Evolutionary conservation across 2,113 vertebrate species (phyloP).

Genomic region (Saccopteryx leptura): DNA sequence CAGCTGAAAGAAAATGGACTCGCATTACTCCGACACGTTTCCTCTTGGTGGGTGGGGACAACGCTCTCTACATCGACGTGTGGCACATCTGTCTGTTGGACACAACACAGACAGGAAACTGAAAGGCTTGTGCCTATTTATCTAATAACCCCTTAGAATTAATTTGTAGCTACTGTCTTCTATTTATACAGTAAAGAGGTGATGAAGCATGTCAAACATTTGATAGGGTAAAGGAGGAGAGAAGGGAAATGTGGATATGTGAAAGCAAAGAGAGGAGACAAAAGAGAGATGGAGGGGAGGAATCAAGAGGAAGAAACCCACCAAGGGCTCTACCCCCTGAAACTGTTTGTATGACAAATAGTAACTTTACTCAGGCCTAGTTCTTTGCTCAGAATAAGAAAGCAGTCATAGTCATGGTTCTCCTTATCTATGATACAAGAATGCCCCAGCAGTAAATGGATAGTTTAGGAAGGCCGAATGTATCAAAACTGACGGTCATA

Average conservation of each 20-base stretch:
- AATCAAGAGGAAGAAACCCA: neutral
- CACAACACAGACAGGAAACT: conserved; percentile 80
- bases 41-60: conserved; percentile 85
- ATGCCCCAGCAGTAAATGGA: neutral
- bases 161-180: conserved; percentile 61
- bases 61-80: conserved; percentile 83
- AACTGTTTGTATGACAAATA: neutral
- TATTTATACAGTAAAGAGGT: conserved; percentile 27
- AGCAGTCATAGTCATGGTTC: neutral
- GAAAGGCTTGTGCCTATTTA: conserved; percentile 77
- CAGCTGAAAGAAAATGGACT: conserved; percentile 90
- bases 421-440: neutral
- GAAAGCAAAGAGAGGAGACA: neutral
- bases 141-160: conserved; percentile 63
- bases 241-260: neutral
- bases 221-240: neutral
- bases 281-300: neutral
- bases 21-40: conserved; percentile 87
- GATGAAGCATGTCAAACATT: conserved; percentile 54
- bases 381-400: conserved; percentile 22
- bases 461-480: neutral
- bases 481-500: conserved; percentile 27
- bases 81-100: conserved; percentile 83
- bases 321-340: neutral
- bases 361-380: neutral